These are phyloP conservation scores for Pristiophorus japonicus DNA, from an alignment of 2,113 vertebrate genomes.

Conservation along the genomic window DNA sequence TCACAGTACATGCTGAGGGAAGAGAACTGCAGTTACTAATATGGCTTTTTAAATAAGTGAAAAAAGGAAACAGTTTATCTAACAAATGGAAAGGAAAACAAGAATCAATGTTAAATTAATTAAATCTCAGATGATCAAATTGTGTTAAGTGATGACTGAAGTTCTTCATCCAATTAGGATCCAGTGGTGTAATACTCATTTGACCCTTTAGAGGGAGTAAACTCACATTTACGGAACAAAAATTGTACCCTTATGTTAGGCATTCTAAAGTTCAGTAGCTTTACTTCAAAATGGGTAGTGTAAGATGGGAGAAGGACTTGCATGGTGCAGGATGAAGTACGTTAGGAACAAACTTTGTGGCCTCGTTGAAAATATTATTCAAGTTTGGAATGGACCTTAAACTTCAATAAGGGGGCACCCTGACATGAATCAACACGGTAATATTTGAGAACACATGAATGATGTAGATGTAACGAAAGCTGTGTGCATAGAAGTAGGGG, in stretches of 20 bases:
- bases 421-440: neutral
- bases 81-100: neutral
- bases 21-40: neutral
- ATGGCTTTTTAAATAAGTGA: neutral
- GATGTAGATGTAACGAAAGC: neutral
- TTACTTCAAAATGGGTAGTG: no score
- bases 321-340: no score
- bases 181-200: neutral
- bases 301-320: no score
- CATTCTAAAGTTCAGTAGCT: no score
- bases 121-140: no score
- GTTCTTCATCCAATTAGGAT: neutral
- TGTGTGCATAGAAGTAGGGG: no score
- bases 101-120: neutral
- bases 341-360: no score
- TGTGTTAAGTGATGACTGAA: no score
- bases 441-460: neutral
- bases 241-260: neutral
- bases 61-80: neutral
- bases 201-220: neutral
- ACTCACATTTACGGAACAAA: neutral
- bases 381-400: no score
- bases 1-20: neutral
- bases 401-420: neutral
- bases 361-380: no score